A percentile compares a stretch with the other conserved stretches of the same genome.
Conservation (phyloP, 1,140 invertebrate species). For the Drosophila sucinea region DNA sequence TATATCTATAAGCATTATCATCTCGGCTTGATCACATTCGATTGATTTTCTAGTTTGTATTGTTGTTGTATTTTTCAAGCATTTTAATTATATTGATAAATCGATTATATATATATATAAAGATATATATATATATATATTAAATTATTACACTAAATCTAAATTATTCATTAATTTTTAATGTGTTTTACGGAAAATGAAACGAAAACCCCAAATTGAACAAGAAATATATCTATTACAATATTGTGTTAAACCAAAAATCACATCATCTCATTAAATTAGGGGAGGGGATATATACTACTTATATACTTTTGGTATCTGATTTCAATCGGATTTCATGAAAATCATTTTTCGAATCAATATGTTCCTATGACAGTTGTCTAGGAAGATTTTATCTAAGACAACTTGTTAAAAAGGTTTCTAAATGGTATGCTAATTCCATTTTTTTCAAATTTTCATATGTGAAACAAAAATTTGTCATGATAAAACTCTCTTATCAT, state of each 20-base stretch:
- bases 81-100: slow-evolving; percentile 40
- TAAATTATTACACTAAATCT: slow-evolving; percentile 40
- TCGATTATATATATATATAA: slow-evolving; percentile 12
- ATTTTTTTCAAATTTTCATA: too few relatives aligned
- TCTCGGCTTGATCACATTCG: slow-evolving; percentile 39
- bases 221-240: slow-evolving; percentile 67
- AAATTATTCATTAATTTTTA: slow-evolving; percentile 56
- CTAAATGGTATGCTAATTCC: too few relatives aligned
- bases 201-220: slow-evolving; percentile 30
- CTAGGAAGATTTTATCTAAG: too few relatives aligned
- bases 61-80: slow-evolving; percentile 64
- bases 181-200: slow-evolving; percentile 21
- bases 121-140: slow-evolving; percentile 31
- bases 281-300: too few relatives aligned
- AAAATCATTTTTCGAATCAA: too few relatives aligned
- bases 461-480: too few relatives aligned
- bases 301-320: too few relatives aligned
- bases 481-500: too few relatives aligned
- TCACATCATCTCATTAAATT: not conserved
- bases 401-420: too few relatives aligned
- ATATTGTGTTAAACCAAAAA: slow-evolving; percentile 67
- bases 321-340: too few relatives aligned
- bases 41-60: slow-evolving; percentile 65
- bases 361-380: too few relatives aligned
- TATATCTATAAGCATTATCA: slow-evolving; percentile 34